phyloP scores from a whole-genome alignment of 2,113 vertebrate species.

The Neogale vison region DNA sequence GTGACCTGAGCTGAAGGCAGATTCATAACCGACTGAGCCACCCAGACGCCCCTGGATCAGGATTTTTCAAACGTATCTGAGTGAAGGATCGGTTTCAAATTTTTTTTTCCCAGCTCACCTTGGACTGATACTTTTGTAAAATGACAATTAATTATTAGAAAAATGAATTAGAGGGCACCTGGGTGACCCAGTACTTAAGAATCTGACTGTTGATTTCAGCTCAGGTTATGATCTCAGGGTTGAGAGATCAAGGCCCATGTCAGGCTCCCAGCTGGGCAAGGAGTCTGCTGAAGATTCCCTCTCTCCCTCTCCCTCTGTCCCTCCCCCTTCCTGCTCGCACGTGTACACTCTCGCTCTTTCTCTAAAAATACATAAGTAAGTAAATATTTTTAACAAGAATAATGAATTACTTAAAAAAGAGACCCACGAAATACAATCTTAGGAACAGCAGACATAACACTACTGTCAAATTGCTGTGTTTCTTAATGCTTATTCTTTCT shows the following conservation, averaged over 20 bases:
- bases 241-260: neutral
- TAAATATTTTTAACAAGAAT: neutral
- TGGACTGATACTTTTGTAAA: neutral
- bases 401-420: neutral
- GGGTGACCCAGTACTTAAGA: neutral
- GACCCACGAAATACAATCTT: neutral
- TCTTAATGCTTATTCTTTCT: neutral
- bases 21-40: rapidly evolving
- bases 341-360: neutral
- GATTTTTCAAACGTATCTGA: conserved; percentile 9
- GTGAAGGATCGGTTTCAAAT: neutral
- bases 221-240: neutral
- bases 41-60: neutral
- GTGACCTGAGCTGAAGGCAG: neutral
- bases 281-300: neutral
- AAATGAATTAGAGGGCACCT: neutral
- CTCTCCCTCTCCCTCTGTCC: neutral
- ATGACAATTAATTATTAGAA: conserved; percentile 19
- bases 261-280: neutral
- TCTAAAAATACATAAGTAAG: neutral
- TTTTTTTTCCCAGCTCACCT: neutral
- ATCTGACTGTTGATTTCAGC: neutral
- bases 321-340: neutral
- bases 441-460: neutral
- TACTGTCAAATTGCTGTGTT: neutral